These are phyloP conservation scores for Drosophila lutescens DNA, from an alignment of 2,888 invertebrate species.

Conservation along the genomic window DNA sequence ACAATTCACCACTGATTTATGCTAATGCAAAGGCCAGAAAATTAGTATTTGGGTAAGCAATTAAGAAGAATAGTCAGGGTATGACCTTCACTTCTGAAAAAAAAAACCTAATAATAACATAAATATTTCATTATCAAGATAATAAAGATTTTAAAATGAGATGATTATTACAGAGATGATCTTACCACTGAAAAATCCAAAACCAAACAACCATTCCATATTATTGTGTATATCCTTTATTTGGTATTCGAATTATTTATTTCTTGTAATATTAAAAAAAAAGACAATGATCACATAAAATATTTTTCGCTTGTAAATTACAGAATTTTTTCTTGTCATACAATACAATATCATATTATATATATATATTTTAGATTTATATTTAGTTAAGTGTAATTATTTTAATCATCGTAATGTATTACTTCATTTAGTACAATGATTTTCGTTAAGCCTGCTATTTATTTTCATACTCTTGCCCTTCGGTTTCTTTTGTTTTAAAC, in stretches of 20 bases:
- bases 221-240: slow-evolving; percentile 72
- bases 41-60: neutral
- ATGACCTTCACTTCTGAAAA: too few relatives aligned
- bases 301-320: slow-evolving; percentile 74
- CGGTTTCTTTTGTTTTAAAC: slow-evolving; percentile 16
- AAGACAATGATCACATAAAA: slow-evolving; percentile 79
- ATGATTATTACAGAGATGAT: too few relatives aligned
- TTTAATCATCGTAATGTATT: slow-evolving; percentile 31
- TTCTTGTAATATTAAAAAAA: slow-evolving; percentile 78
- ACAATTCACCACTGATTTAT: slow-evolving; percentile 35
- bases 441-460: slow-evolving; percentile 66
- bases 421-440: slow-evolving; percentile 60
- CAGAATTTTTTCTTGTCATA: slow-evolving; percentile 72
- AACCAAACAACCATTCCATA: neutral
- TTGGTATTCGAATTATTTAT: slow-evolving; percentile 78
- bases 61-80: too few relatives aligned
- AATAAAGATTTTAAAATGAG: too few relatives aligned
- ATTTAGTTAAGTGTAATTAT: slow-evolving; percentile 53
- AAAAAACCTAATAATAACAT: too few relatives aligned
- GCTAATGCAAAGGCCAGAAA: slow-evolving; percentile 17
- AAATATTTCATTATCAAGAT: too few relatives aligned
- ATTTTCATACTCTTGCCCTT: slow-evolving; percentile 14
- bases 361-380: slow-evolving; percentile 59
- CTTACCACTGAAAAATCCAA: too few relatives aligned
- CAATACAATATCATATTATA: slow-evolving; percentile 60